Evolutionary conservation across 2,113 vertebrate species (phyloP).

Genomic region (Neolamprologus toae): DNA sequence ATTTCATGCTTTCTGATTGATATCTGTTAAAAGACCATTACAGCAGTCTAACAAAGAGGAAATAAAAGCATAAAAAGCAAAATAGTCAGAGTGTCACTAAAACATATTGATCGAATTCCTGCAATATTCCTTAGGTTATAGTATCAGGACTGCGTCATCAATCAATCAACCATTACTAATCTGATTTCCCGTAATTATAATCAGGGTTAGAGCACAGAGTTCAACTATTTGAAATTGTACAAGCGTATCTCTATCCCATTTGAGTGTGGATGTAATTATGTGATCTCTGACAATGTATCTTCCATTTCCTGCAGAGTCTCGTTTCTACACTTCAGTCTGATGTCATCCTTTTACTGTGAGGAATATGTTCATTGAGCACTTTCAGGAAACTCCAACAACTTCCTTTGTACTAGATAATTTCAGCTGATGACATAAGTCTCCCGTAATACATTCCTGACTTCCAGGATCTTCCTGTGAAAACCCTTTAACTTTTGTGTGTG

Average conservation of each 20-base stretch:
- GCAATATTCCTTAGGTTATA: neutral
- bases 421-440: neutral
- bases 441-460: neutral
- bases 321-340: neutral
- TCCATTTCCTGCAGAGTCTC: neutral
- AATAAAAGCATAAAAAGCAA: neutral
- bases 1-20: neutral
- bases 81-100: neutral
- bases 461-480: neutral
- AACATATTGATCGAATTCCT: neutral
- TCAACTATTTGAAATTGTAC: neutral
- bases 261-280: neutral
- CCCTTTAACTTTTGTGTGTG: neutral
- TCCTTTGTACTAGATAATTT: neutral
- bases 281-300: neutral
- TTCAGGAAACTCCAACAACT: conserved; percentile 18
- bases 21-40: neutral
- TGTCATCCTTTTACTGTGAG: conserved; percentile 10
- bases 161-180: neutral
- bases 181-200: neutral
- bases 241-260: neutral
- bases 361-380: neutral
- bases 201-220: neutral
- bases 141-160: neutral
- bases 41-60: neutral